Evolutionary conservation across 2,888 invertebrate genomes (phyloP).

Genomic region (Trilocha varians): DNA sequence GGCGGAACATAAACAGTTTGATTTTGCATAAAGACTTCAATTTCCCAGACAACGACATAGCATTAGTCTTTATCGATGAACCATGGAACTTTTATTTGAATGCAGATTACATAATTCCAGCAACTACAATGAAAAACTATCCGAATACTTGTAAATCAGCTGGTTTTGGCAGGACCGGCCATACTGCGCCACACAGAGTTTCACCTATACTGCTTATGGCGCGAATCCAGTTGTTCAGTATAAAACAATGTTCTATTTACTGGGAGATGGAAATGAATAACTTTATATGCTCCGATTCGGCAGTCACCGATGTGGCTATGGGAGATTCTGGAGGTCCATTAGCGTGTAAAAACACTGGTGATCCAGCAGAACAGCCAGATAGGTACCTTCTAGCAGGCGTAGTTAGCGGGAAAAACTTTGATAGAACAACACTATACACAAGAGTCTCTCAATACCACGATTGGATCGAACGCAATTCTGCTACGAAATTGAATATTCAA

Average conservation of each 20-base stretch:
- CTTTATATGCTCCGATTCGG: conserved; percentile 33
- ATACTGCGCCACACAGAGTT: conserved; percentile 2
- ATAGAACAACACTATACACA: conserved; percentile 31
- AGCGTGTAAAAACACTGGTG: conserved; percentile 28
- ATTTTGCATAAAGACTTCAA: conserved; percentile 18
- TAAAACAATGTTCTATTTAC: conserved; percentile 25
- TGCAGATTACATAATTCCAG: conserved; percentile 23
- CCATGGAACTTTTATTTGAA: conserved; percentile 22
- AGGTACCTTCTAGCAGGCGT: conserved; percentile 37
- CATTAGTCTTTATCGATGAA: conserved; percentile 23
- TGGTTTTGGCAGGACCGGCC: conserved; percentile 33
- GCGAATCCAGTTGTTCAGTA: conserved; percentile 21
- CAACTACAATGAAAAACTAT: conserved; percentile 25
- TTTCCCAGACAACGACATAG: conserved; percentile 38
- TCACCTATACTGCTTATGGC: conserved; percentile 32
- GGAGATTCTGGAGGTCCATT: conserved; percentile 56
- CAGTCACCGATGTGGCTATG: conserved; percentile 26
- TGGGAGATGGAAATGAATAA: conserved; percentile 46
- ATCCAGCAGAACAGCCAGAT: conserved; percentile 19
- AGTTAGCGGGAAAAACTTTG: conserved; percentile 44
- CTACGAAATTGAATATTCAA: conserved; percentile 1
- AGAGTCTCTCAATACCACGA: conserved; percentile 20
- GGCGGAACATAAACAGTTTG: conserved; percentile 19
- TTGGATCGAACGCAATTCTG: conserved; percentile 27
- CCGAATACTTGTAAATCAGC: conserved; percentile 25